A percentile compares a stretch with the other conserved stretches of the same genome.
phyloP scores from a whole-genome alignment of 2,797 vertebrate species.

The Falco cherrug region DNA sequence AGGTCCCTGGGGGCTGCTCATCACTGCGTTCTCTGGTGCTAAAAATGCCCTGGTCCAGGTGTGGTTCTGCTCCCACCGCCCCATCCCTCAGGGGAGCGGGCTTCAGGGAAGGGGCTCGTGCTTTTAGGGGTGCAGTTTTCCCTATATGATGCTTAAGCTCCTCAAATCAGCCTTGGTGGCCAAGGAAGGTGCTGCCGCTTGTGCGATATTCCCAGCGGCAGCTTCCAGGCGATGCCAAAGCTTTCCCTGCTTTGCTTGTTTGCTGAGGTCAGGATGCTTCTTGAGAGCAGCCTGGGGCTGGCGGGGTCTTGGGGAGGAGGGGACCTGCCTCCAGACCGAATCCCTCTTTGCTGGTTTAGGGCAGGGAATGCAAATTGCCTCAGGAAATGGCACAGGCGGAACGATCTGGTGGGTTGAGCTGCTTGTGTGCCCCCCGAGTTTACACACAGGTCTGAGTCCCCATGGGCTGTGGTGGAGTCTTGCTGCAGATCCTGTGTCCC shows the following conservation, averaged over 20 bases:
- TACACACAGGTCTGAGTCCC: accelerated
- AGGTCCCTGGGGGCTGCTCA: neutral
- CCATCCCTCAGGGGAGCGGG: accelerated
- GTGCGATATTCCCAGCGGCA: neutral
- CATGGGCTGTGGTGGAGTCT: neutral
- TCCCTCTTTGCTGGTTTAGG: neutral
- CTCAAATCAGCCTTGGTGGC: neutral
- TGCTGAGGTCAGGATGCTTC: neutral
- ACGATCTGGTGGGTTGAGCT: accelerated
- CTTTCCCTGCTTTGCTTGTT: no score
- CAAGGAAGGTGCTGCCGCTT: accelerated
- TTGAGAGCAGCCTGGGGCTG: neutral
- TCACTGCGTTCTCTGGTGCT: accelerated
- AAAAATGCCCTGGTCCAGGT: accelerated
- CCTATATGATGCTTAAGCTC: accelerated
- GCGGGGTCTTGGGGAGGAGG: neutral
- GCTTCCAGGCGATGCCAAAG: neutral
- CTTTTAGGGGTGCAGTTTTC: neutral
- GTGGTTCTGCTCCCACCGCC: accelerated
- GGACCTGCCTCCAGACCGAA: neutral
- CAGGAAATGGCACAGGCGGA: accelerated
- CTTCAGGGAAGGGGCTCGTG: accelerated
- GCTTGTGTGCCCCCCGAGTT: accelerated
- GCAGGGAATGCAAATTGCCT: neutral
- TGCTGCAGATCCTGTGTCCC: neutral